Base-by-base conservation (phyloP, 2,113 vertebrate species). In the Athene cunicularia region DNA sequence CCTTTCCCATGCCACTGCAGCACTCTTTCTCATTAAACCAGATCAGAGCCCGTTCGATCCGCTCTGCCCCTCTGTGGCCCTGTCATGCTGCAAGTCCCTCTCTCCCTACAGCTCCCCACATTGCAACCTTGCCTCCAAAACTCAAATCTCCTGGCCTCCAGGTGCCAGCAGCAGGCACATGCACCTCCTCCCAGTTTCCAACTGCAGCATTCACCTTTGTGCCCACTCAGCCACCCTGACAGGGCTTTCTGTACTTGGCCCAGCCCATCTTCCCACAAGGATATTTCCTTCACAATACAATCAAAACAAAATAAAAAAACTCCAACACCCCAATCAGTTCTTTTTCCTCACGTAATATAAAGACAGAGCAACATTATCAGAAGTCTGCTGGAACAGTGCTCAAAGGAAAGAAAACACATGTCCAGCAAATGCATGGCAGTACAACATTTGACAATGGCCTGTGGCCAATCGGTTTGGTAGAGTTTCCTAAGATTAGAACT, bases 331-430 rank as follows among this genome's bases (percentile, higher is more conserved):
- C 8, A 62, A 84, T 5, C 37, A 80, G 14, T 24, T 56, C 27
- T 80, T 86, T 30, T 33, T 76, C 33, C 39, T 52, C 9, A 9
- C 52, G 7, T 64, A 33, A 73, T 52, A 84, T 9, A 71, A 2
- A 26, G n/a, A 62, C 16, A 53, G 21, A 53, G 18, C 0, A 4
- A 70, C 52, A 16, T 62, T 80, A 93, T 33, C 11, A 39, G 45
- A 84, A 73, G 24, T 52, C 55, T 80, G 50, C 5, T 2, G 2
- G 59, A 64, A 62, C 55, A 71, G 33, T 11, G 37, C 17, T 49
- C 23, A 20, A 30, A 30, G 63, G 43, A 88, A 88, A 74, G 37
- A 39, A 79, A 85, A 56, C 0, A 0, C 21, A 47, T 0, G 0
- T 81, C 58, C 52, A 71, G 20, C 14, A 80, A 80, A 60, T 5